Conservation (phyloP, 2,113 vertebrate genomes). For the Corythoichthys intestinalis region DNA sequence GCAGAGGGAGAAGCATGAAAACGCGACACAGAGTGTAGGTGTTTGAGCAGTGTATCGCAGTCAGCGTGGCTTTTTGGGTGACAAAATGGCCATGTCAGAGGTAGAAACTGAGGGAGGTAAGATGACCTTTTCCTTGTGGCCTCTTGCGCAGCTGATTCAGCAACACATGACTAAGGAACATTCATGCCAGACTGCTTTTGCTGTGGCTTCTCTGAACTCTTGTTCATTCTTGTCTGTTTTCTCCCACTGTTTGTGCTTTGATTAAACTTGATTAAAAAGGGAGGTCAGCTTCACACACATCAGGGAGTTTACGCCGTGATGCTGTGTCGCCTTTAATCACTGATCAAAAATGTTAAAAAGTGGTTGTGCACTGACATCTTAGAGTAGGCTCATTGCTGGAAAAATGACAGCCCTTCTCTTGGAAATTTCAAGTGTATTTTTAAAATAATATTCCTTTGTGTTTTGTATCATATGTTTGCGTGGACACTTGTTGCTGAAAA, state of each 20-base stretch:
- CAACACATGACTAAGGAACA: constrained; percentile 4
- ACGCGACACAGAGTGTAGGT: constrained; percentile 34
- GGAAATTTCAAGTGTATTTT: not conserved
- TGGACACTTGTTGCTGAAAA: not conserved
- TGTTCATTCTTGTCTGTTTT: not conserved
- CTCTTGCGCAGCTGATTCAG: constrained; percentile 6
- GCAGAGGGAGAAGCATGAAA: constrained; percentile 50
- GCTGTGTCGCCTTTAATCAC: constrained; percentile 41
- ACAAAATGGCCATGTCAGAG: constrained; percentile 61
- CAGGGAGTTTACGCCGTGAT: constrained; percentile 37
- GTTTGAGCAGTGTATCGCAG: constrained; percentile 46
- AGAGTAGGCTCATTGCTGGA: not conserved
- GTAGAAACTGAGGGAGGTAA: constrained; percentile 61
- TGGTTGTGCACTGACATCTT: not conserved
- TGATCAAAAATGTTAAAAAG: constrained; percentile 13
- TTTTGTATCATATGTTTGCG: not conserved
- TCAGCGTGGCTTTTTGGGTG: constrained; percentile 47
- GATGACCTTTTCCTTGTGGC: constrained; percentile 35
- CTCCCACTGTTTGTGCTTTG: constrained; percentile 18
- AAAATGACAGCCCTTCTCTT: not conserved
- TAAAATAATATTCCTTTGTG: not conserved
- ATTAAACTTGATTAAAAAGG: constrained; percentile 35
- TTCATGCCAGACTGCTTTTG: constrained; percentile 4
- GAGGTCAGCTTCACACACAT: constrained; percentile 45
- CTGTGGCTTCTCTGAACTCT: not conserved